Percentiles rank a stretch among this genome's conserved stretches.
Evolutionary conservation across 2,797 vertebrate species (phyloP).

Genomic region (Limnodromus scolopaceus): DNA sequence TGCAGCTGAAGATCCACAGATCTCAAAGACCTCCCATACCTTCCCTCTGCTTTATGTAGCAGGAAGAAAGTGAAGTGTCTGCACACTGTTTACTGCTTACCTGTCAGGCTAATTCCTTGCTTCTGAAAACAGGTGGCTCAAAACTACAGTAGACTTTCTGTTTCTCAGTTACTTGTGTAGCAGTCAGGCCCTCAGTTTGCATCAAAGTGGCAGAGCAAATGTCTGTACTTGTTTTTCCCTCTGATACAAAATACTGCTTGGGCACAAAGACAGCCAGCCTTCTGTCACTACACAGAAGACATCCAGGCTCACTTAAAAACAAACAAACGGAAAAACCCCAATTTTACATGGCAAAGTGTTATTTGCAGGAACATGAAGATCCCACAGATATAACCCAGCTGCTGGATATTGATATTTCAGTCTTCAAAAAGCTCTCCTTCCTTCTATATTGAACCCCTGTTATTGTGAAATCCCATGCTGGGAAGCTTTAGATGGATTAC

Average conservation of each 20-base stretch:
- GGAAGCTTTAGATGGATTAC: not conserved
- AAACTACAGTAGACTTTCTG: not conserved
- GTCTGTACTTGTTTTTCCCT: not conserved
- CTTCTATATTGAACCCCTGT: not conserved
- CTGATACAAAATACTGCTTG: not conserved
- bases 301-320: not conserved
- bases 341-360: not conserved
- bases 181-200: not conserved
- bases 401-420: not conserved
- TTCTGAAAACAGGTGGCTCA: not conserved
- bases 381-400: not conserved
- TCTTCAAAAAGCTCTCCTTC: not conserved
- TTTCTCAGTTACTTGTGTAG: not conserved
- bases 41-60: not conserved
- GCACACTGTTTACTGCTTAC: not conserved
- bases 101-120: not conserved
- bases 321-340: accelerated
- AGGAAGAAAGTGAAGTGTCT: not conserved
- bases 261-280: not conserved
- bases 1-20: not conserved
- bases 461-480: not conserved
- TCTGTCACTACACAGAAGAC: not conserved
- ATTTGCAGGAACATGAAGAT: slow-evolving; percentile 5
- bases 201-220: not conserved
- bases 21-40: not conserved